Evolutionary conservation across 2,888 invertebrate genomes (phyloP).

Genomic region (Apodemia mormo): DNA sequence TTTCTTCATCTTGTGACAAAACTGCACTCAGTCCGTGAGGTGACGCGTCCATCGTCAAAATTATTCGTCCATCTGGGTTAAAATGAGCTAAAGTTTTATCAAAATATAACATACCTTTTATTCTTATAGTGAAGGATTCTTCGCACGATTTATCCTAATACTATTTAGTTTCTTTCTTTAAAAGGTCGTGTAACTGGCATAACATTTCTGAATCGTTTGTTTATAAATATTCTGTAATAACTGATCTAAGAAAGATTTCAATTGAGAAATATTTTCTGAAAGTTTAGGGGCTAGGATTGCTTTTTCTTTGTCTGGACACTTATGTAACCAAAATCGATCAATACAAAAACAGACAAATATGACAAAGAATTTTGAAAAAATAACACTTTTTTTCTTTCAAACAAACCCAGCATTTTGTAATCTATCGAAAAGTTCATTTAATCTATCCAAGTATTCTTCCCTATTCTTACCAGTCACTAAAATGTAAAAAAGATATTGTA

Average conservation of each 20-base stretch:
- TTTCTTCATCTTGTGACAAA: too few relatives aligned
- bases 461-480: constrained; percentile 31
- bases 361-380: constrained; percentile 25
- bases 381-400: constrained; percentile 33
- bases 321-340: constrained; percentile 27
- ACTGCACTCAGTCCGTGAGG: background rate
- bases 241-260: constrained; percentile 24
- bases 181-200: too few relatives aligned
- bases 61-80: constrained; percentile 21
- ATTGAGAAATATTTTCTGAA: constrained; percentile 25
- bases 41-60: constrained; percentile 26
- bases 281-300: constrained; percentile 22
- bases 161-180: too few relatives aligned
- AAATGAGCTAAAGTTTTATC: constrained; percentile 28
- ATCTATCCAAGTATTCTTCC: constrained; percentile 24
- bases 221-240: too few relatives aligned
- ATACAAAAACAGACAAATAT: constrained; percentile 19
- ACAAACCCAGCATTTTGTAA: constrained; percentile 28
- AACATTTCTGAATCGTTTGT: too few relatives aligned
- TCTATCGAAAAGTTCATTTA: constrained; percentile 31
- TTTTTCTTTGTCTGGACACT: constrained; percentile 24
- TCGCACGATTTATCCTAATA: background rate
- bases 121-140: background rate
- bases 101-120: constrained; percentile 13
- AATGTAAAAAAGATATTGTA: constrained; percentile 33